Conservation (phyloP, 2,888 invertebrate genomes). For the Limenitis camilla region DNA sequence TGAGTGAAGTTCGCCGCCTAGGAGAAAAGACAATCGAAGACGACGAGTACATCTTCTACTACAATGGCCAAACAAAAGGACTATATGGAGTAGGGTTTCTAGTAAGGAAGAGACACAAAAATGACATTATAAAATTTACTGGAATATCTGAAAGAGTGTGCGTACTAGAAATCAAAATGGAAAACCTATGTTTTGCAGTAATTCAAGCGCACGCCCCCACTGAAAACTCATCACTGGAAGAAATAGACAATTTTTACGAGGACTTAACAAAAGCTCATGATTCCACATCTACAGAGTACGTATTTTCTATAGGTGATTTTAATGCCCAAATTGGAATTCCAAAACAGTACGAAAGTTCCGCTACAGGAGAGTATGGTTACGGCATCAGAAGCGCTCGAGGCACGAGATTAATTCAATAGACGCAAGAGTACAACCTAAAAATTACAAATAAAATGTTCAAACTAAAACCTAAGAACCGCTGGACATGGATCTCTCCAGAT, state of each 20-base stretch:
- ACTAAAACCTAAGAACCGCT: slow-evolving; percentile 14
- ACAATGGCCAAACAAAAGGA: slow-evolving; percentile 25
- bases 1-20: slow-evolving; percentile 19
- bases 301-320: slow-evolving; percentile 22
- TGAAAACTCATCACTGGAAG: slow-evolving; percentile 22
- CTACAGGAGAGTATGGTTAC: slow-evolving; percentile 15
- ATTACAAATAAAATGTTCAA: slow-evolving; percentile 22
- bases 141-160: slow-evolving; percentile 28
- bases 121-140: slow-evolving; percentile 23
- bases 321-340: slow-evolving; percentile 22
- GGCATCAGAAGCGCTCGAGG: slow-evolving; percentile 19
- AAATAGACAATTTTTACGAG: slow-evolving; percentile 22
- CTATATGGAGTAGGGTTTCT: slow-evolving; percentile 26
- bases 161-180: slow-evolving; percentile 23
- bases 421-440: slow-evolving; percentile 21
- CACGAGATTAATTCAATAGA: slow-evolving; percentile 20
- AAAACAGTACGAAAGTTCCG: slow-evolving; percentile 9
- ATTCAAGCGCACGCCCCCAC: slow-evolving; percentile 24
- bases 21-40: slow-evolving; percentile 22
- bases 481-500: slow-evolving; percentile 16
- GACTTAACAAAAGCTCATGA: slow-evolving; percentile 18
- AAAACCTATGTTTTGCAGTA: slow-evolving; percentile 16
- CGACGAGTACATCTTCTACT: slow-evolving; percentile 22
- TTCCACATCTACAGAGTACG: slow-evolving; percentile 8
- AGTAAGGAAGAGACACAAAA: slow-evolving; percentile 22